Evolutionary conservation across 2,113 vertebrate genomes (phyloP), one percentile per base, ranked within the genome.

Genomic region (Ardeotis arabs): DNA sequence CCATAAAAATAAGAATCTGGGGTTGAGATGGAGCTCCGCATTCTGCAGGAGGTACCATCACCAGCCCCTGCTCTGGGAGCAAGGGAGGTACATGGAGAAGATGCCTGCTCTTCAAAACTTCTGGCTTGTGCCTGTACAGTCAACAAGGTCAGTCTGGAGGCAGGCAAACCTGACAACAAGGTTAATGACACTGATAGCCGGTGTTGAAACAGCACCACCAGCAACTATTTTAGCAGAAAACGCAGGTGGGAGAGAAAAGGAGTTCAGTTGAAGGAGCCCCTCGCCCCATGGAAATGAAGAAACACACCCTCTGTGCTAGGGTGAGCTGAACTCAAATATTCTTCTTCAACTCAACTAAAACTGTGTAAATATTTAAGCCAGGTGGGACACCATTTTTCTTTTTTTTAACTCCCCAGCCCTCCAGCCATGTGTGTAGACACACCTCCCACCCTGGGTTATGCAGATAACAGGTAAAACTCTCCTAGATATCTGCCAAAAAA

Each of bases 281-380:
- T 68, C 0, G 0, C 24, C 45, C 41, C 5, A 3, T 3, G 22
- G 28, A 91, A 87, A 39, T 83, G n/a, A 77, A 72, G 76, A 78
- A 85, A 86, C 39, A 76, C 21, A 15, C 22, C 4, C 1, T 86
- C 84, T 70, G 44, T 49, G 23, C 53, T 60, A 28, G 14, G 44
- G 10, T 89, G 37, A 89, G 29, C n/a, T 29, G 28, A 95, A 90
- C 69, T 85, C 25, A 84, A 94, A 85, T 66, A 52, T 63, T 87
- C 24, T 92, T 82, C 67, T 87, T 21, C 49, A 47, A 64, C 44
- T 89, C 49, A 73, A 25, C 33, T 67, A 86, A 86, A 92, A 81
- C 49, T 69, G n/a, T 53, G 70, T 73, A 84, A 96, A 95, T 90
- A 95, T 95, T 95, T 96, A 95, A 93, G 55, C 44, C 69, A 91